A percentile compares a stretch with the other conserved stretches of the same genome.
phyloP scores from a whole-genome alignment of 2,797 vertebrate species.

The Micropoecilia bifurca region DNA sequence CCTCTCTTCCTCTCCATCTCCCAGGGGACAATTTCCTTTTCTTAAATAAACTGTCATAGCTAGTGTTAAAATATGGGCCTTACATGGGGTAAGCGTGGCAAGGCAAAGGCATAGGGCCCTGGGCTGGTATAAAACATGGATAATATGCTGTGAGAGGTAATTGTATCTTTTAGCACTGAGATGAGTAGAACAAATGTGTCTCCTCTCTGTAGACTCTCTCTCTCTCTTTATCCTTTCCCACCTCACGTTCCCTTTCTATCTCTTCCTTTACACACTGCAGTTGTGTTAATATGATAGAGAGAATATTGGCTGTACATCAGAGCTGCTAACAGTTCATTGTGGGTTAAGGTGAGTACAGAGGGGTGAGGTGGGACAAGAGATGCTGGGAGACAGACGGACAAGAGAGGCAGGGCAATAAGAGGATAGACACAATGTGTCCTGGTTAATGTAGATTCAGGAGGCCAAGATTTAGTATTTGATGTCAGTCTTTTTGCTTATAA shows the following conservation, averaged over 20 bases:
- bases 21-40: slow-evolving; percentile 99
- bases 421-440: slow-evolving; percentile 23
- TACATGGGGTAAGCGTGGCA: slow-evolving; percentile 85
- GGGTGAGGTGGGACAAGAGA: slow-evolving; percentile 21
- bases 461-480: slow-evolving; percentile 35
- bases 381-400: slow-evolving; percentile 47
- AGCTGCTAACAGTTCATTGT: slow-evolving; percentile 67
- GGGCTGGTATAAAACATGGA: slow-evolving; percentile 99
- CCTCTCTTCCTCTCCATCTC: slow-evolving; percentile 79
- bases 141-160: slow-evolving; percentile 99
- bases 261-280: slow-evolving; percentile 82
- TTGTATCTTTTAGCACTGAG: slow-evolving; percentile 99
- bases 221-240: slow-evolving; percentile 25
- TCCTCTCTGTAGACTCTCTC: slow-evolving; percentile 54
- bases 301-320: slow-evolving; percentile 99
- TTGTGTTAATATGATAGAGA: slow-evolving; percentile 98
- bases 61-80: slow-evolving; percentile 99
- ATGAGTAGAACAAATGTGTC: slow-evolving; percentile 99
- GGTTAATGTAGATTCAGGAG: too few species aligned
- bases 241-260: slow-evolving; percentile 52
- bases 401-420: slow-evolving; percentile 33
- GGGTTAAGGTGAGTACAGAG: slow-evolving; percentile 50
- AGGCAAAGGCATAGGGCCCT: slow-evolving; percentile 84
- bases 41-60: slow-evolving; percentile 99
- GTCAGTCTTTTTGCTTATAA: slow-evolving; percentile 7